These are phyloP conservation scores for Oriolus oriolus DNA, from an alignment of 2,113 vertebrate genomes.

Conservation along the genomic window DNA sequence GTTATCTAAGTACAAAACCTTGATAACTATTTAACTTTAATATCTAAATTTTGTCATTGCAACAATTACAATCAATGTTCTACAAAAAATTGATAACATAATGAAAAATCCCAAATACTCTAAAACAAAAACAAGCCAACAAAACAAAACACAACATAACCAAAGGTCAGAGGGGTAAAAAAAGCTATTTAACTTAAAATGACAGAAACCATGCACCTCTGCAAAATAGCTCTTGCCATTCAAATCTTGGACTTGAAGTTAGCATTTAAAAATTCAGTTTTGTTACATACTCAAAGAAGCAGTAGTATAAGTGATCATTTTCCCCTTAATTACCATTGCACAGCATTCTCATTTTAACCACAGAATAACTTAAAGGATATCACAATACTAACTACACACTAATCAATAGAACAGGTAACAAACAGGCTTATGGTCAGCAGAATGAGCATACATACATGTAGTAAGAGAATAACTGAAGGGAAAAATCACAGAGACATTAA, in stretches of 20 bases:
- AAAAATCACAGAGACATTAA: background rate
- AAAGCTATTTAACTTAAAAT: background rate
- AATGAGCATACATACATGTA: fast-evolving
- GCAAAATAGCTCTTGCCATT: background rate
- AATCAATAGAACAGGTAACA: background rate
- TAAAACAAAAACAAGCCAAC: background rate
- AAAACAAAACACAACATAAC: background rate
- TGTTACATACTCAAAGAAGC: background rate
- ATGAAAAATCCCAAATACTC: background rate
- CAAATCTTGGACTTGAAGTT: background rate
- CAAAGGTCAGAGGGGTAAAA: background rate
- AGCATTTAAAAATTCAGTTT: background rate
- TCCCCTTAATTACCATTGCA: background rate
- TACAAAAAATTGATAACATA: background rate
- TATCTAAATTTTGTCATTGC: background rate
- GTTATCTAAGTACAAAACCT: background rate
- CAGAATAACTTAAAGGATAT: background rate
- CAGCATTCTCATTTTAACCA: background rate
- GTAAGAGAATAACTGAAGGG: background rate
- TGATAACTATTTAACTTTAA: background rate
- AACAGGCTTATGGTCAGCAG: background rate
- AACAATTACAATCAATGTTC: background rate
- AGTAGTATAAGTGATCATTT: background rate
- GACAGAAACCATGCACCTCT: background rate
- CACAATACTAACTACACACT: background rate